phyloP scores from a whole-genome alignment of 2,797 vertebrate species.

The Chloroceryle amazona region DNA sequence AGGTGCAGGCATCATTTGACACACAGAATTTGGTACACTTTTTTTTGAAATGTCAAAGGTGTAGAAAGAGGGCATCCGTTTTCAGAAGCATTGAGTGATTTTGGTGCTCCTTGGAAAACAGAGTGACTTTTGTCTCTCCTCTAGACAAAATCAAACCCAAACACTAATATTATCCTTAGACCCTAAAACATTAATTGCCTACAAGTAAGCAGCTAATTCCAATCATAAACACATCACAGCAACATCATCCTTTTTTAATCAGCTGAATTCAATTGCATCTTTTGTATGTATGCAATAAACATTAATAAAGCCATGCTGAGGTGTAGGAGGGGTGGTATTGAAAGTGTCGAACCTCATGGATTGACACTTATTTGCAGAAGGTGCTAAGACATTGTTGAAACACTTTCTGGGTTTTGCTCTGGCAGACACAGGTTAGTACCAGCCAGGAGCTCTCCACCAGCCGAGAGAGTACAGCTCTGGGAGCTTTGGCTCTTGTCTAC shows the following conservation, averaged over 20 bases:
- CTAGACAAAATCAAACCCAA: background rate
- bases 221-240: background rate
- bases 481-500: background rate
- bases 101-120: background rate
- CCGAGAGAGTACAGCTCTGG: background rate
- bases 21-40: background rate
- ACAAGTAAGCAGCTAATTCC: background rate
- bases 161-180: background rate
- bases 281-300: background rate
- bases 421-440: background rate
- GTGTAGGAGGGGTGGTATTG: too few species aligned
- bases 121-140: background rate
- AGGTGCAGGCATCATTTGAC: rapidly evolving
- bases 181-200: background rate
- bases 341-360: background rate
- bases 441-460: background rate
- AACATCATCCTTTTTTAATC: background rate
- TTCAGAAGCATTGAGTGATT: background rate
- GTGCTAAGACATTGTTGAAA: background rate
- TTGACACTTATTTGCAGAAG: background rate
- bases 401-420: background rate
- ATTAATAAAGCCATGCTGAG: background rate
- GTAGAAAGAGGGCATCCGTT: background rate
- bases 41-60: background rate
- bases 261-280: background rate